Evolutionary conservation across 2,888 invertebrate genomes (phyloP), one percentile per base, ranked within the genome.

Genomic region (Leucophenga montana): DNA sequence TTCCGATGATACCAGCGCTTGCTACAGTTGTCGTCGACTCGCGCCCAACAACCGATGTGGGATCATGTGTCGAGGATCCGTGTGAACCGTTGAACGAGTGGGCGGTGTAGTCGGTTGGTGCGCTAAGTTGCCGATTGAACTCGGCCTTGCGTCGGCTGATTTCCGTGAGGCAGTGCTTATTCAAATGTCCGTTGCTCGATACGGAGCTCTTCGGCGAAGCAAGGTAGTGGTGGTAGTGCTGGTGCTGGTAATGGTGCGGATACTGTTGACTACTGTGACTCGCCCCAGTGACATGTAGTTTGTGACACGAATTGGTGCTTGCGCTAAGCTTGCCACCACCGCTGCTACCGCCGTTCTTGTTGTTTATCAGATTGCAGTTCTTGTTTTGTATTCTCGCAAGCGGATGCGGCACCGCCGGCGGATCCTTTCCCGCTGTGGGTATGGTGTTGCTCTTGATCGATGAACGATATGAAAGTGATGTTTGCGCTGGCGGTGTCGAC

Each of bases 121-220:
- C 89, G 79, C 89, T 89, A 46, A 89, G 81, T 80, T 89, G 89
- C 69, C 89, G 87, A 86, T 89, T 88, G 75, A 89, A 89, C 71
- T 88, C 88, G 73, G 88, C 86, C 80, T 89, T 89, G 75, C 88
- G 86, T 20, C 86, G 83, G 71, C 85, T 86, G 57, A 87, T 81
- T 74, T 88, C 87, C 73, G 88, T 87, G 70, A 87, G 80, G 77
- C 86, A 87, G 80, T 87, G 84, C 69, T 88, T 88, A 73, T 86
- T 87, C 73, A 87, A 77, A 70, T 88, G 87, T 54, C 87, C 87
- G 84, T 86, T 87, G 78, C 86, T 88, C 68, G 87, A 87, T 62
- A 86, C 79, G 68, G 87, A 86, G 71, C 87, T 86, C 77, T 88
- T 87, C 70, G 86, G 85, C 72, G 80, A 80, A 16, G 83, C 83